Evolutionary conservation across 2,797 vertebrate genomes (phyloP), one percentile per base, ranked within the genome.

Genomic region (Hyperoplus lanceolatus): DNA sequence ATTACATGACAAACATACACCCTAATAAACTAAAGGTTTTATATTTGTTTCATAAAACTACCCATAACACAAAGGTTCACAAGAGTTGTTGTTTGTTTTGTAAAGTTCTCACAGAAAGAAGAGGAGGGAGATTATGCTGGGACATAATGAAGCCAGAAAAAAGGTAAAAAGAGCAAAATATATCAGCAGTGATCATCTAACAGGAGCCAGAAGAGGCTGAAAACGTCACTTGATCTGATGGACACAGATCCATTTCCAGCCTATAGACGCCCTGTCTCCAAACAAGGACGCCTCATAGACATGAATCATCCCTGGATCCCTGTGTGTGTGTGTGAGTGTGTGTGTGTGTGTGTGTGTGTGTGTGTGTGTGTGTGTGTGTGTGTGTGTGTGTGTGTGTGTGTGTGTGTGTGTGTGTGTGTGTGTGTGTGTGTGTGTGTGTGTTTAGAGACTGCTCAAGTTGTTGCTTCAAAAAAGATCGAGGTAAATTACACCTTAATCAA

Each of bases 231-330:
- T 80, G 90, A 90, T 90, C 89, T 81, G 84, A 86, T 77, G 81
- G 88, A 84, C 88, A 65, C 36, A 36, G 90, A 92, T 93, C 80
- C 6, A 77, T 89, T 89, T 89, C 86, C 73, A 70, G 77, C 57
- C 70, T 51, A 51, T 36, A 83, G 88, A 87, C 57, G 64, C 3
- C 29, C 79, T 85, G 89, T 86, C 87, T 89, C 85, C 85, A 82
- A 41, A 66, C 18, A 67, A 81, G 70, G 77, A 80, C 58, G 56
- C 65, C 42, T 38, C 16, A 76, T 13, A 81, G 83, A 83, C 90
- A 77, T 80, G 84, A 89, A 86, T 89, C 81, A 84, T 83, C 81
- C 76, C 45, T 6, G 21, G 38, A 49, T 64, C 59, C 65, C 55
- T 60, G 49, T 53, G 9, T 46, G 58, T 66, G 51, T 53, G 58